phyloP scores from a whole-genome alignment of 2,797 vertebrate species.

The Galago senegalensis region DNA sequence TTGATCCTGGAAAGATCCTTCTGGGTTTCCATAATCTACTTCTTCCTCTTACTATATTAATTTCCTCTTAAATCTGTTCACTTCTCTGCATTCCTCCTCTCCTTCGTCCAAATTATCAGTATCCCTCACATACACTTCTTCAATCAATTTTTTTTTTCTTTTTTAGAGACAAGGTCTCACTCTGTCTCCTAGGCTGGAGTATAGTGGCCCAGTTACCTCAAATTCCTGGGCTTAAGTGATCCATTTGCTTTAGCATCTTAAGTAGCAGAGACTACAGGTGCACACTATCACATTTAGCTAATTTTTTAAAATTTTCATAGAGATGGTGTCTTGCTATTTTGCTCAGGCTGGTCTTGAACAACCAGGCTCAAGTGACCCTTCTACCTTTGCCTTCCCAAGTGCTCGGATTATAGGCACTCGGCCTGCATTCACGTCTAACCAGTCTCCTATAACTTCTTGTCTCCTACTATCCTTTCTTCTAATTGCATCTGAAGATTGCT shows the following conservation, averaged over 20 bases:
- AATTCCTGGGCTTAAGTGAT: not conserved
- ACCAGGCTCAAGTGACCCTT: not conserved
- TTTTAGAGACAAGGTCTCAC: not conserved
- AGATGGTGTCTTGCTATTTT: not conserved
- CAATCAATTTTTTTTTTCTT: not conserved
- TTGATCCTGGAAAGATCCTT: not conserved
- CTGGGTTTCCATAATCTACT: not conserved
- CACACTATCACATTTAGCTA: not conserved
- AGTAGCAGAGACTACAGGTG: not conserved
- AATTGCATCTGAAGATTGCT: not conserved
- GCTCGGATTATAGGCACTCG: not conserved
- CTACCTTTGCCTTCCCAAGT: not conserved
- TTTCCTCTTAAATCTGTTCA: not conserved
- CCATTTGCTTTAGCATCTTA: not conserved
- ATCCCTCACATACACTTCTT: not conserved
- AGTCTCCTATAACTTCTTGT: not conserved
- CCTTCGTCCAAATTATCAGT: not conserved
- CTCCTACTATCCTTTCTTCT: not conserved
- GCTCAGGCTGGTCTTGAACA: not conserved
- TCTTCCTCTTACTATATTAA: constrained; percentile 28
- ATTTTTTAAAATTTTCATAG: not conserved
- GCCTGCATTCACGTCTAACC: not conserved
- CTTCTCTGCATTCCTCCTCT: not conserved
- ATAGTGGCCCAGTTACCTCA: not conserved
- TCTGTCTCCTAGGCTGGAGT: too few species aligned